Evolutionary conservation across 2,888 invertebrate genomes (phyloP), one percentile per base, ranked within the genome.

Genomic region (Drosophila merina): DNA sequence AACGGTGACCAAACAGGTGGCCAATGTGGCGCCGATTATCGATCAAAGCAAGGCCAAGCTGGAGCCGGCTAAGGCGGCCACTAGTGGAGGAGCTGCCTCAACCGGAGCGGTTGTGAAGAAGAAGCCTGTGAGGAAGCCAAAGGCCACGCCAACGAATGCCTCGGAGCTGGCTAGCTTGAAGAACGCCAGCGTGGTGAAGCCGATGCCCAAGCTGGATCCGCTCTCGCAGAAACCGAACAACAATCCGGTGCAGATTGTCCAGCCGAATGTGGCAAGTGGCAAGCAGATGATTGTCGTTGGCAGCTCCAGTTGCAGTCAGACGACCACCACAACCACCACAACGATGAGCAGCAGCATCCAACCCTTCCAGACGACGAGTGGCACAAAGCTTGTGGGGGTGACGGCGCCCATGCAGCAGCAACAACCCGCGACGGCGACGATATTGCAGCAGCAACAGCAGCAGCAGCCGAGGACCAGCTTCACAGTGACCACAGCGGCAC

Each of bases 331-430:
- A 4, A 83, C 83, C 8, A 80, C 85, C 26, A 87, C 88, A 7
- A 89, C 77, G 20, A 90, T 86, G 68, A 89, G 83, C 68, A 89
- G 79, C 55, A 89, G 80, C 64, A 91, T 91, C 54, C 91, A 91
- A 57, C 91, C 91, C 3, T 91, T 91, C 72, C 89, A 88, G 45
- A 90, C 90, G 48, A 90, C 90, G 0, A 89, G 89, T 33, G 90
- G 90, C 14, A 91, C 91, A 1, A 91, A 91, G 58, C 64, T 91
- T 64, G 89, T 91, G 31, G 91, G 92, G 2, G 86, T 91, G 1
- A 91, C 91, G 10, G 92, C 91, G 26, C 91, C 91, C 3, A 92
- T 91, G 92, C 91, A 92, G 64, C 91, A 91, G 47, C 89, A 90
- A 45, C 88, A 85, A 30, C 79, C 72, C 1, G 2, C 20, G 12